Base-by-base conservation (phyloP, 2,888 invertebrate genomes). In the Ophonus ardosiacus region DNA sequence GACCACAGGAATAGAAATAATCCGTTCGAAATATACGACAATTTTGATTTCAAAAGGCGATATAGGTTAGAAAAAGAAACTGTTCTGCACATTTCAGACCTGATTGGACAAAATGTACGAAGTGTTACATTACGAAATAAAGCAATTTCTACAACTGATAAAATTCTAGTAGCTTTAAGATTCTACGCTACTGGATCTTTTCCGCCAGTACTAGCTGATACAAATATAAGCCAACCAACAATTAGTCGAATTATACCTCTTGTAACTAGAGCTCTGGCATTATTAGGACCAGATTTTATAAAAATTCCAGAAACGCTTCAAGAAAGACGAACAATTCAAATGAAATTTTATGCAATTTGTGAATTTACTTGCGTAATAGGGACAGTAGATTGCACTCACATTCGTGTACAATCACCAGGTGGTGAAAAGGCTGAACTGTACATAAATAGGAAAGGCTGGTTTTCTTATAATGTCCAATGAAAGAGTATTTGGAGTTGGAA, bases 401-500 rank as follows among this genome's bases (percentile, higher is more conserved):
- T 87, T 1, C 86, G 85, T 80, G 86, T 87, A 51, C 81, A 86
- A 51, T 86, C 87, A 18, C 87, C 86, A 31, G 88, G 88, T 84
- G 88, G 88, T 79, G 81, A 86, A 8, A 80, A 88, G 83, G 87
- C 88, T 59, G 88, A 89, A 86, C 68, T 86, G 15, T 88, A 86
- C 21, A 21, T 1, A 21, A 21, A 21, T 21, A 21, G 21, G 21
- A 21, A 21, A 21, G 21, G 21, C 21, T 61, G 63, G 88, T 89
- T 89, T 86, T 88, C 88, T 24, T 68, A 88, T 10, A 89, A 89
- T 85, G 88, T 88, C 40, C 88, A 89, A 84, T 86, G 71, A 82
- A 86, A 78, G 74, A 61, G 76, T 61, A 78, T 86, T 85, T 80
- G 76, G 65, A 59, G 61, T 74, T 57, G 57, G n/a, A 57, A 57